Base-by-base conservation (phyloP, 2,888 invertebrate genomes). In the Stenichneumon culpator region DNA sequence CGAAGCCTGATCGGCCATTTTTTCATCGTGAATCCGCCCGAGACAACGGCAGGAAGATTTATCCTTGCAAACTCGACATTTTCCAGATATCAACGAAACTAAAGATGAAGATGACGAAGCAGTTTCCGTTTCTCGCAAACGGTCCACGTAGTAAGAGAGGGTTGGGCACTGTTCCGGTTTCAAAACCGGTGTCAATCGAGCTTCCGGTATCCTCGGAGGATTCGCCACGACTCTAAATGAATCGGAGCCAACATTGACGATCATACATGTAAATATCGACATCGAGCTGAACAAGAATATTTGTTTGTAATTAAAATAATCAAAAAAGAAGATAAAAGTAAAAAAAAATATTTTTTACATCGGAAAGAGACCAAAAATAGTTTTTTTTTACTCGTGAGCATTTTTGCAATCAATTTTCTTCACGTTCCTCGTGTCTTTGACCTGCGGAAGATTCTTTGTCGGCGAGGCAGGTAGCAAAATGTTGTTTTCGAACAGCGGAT, bases 401-500 rank as follows among this genome's bases (percentile, higher is more conserved):
- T 65, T 7, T 3, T 50, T 16, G 19, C 28, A 25, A 57, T 65
- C 68, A 94, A 93, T 79, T 93, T 11, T 67, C n/a, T 32, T 11
- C 4, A 9, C 36, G 22, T 91, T 85, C 94, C 94, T 72, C 90
- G 84, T 79, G 85, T 93, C 1, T 93, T 94, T 89, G 0, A 25
- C 2, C 93, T 93, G 28, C 84, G 75, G 57, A 86, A 50, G 72
- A 85, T 39, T 60, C 22, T 91, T 84, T 52, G 79, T 86, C 5
- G 88, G 86, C 7, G 82, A 77, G n/a, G 88, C 82, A 72, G 93
- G 88, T 14, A 89, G 87, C 4, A 95, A 93, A 90, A 95, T 95
- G 89, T 96, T 95, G 72, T 95, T 93, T 47, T 92, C 86, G 90
- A 96, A 96, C 44, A 96, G 91, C 0, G 94, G 94, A 89, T 94